These are phyloP conservation scores for Acomys russatus DNA, from an alignment of 2,797 vertebrate species.

Conservation along the genomic window DNA sequence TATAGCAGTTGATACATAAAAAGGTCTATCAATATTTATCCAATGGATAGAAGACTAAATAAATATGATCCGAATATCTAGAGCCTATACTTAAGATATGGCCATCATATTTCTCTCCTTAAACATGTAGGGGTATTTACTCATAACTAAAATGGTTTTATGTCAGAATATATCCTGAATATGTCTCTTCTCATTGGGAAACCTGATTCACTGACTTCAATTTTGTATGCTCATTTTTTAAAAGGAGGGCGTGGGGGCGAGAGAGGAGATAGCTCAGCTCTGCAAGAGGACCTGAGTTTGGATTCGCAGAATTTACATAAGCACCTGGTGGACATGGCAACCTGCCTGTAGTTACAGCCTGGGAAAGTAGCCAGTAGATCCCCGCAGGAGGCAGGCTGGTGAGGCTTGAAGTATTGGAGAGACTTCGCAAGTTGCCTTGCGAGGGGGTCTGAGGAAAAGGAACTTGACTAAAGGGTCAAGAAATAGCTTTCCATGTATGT, in stretches of 20 bases:
- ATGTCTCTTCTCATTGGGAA: background rate
- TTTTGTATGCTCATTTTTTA: too few relatives aligned
- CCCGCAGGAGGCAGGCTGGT: background rate
- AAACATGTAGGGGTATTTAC: background rate
- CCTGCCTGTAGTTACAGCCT: background rate
- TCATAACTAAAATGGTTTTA: background rate
- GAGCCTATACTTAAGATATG: background rate
- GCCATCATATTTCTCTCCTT: background rate
- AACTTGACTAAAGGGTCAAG: background rate
- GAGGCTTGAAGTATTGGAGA: background rate
- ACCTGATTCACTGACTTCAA: background rate
- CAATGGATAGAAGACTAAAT: background rate
- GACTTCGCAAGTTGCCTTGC: too few relatives aligned
- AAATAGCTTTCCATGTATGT: background rate
- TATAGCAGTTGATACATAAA: background rate
- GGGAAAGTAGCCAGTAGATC: background rate
- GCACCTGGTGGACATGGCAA: background rate
- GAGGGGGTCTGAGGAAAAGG: too few relatives aligned
- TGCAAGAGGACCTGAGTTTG: background rate
- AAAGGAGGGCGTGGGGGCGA: background rate
- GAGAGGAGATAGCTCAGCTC: background rate
- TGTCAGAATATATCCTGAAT: background rate
- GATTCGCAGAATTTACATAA: background rate
- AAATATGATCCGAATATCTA: background rate
- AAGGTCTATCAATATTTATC: conserved; percentile 33